phyloP scores from a whole-genome alignment of 2,888 invertebrate species.

The Cheilosia soror region DNA sequence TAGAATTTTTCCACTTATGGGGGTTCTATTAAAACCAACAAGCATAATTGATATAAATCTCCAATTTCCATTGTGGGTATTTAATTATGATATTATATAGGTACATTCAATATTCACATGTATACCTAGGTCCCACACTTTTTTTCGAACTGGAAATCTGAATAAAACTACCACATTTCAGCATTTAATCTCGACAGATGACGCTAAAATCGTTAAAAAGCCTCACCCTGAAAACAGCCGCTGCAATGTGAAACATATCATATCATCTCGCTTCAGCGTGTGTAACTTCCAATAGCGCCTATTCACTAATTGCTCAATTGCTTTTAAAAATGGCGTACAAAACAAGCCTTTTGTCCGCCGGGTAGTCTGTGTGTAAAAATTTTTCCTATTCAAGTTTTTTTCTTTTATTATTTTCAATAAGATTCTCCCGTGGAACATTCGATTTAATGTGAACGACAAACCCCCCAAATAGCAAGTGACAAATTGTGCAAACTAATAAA shows the following conservation, averaged over 20 bases:
- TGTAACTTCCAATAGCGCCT: conserved; percentile 55
- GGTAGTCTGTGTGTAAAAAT: conserved; percentile 77
- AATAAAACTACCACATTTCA: conserved; percentile 29
- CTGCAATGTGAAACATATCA: conserved; percentile 27
- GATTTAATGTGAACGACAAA: conserved; percentile 52
- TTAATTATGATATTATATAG: no score
- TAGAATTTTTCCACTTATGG: no score
- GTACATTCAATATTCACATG: no score
- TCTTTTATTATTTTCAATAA: conserved; percentile 69
- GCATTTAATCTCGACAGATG: neutral
- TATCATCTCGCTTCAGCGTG: conserved; percentile 50
- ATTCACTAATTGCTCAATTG: conserved; percentile 76
- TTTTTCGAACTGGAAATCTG: neutral
- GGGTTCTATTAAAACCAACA: no score
- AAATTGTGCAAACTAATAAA: conserved; percentile 50
- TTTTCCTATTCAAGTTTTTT: conserved; percentile 67
- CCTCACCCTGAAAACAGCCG: conserved; percentile 26
- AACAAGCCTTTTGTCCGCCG: conserved; percentile 87
- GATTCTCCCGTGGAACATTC: conserved; percentile 57
- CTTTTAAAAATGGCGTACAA: conserved; percentile 87
- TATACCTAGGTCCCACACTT: no score
- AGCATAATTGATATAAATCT: no score
- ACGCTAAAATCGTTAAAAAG: conserved; percentile 31
- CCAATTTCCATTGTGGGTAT: no score
- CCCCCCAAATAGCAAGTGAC: conserved; percentile 29